Base-by-base conservation (phyloP, 2,113 vertebrate species). In the Atrichornis clamosus region DNA sequence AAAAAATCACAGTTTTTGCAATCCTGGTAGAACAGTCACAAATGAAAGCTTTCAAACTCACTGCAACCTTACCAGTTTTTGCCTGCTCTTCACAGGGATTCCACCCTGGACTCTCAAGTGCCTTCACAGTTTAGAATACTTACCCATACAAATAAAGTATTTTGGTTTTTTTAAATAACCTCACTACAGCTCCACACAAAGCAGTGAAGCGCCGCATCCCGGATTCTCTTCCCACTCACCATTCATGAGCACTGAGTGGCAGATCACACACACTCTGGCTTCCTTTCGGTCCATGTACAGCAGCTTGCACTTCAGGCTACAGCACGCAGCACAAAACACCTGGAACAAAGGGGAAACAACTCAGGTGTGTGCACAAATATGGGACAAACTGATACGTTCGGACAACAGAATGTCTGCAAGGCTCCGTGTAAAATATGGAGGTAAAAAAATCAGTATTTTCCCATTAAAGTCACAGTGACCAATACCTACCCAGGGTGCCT, bases 251-350 rank as follows among this genome's bases (percentile, higher is more conserved):
- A 99, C 98, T 44, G 98, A 99, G 93, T 99, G 98, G 97, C 99
- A 99, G 97, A 99, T 99, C 55, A 99, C 98, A 96, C 99, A 99
- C 64, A 99, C 99, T 39, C 99, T 97, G 16, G 99, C 99, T 95
- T 99, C 99, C 93, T 99, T 99, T 81, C 98, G 97, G 94, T 99
- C 99, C 99, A 99, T 99, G 97, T 99, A 99, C 52, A 98, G 93
- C 87, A 99, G 98, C 78, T 98, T 98, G 97, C 98, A 99, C 97
- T 99, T 99, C 91, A 99, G 97, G 96, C 98, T 99, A 95, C 99
- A 99, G 97, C 99, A 99, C 0, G 99, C 95, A 0, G 99, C 99
- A 93, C 99, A 99, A 52, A 99, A 99, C 72, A 99, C 99, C 99
- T 99, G 95, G 7, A 95, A 88, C 41, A 95, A 92, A 97, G 85